These are phyloP conservation scores for Pseudolycoriella hygida DNA, from an alignment of 2,888 invertebrate species.

Conservation along the genomic window DNA sequence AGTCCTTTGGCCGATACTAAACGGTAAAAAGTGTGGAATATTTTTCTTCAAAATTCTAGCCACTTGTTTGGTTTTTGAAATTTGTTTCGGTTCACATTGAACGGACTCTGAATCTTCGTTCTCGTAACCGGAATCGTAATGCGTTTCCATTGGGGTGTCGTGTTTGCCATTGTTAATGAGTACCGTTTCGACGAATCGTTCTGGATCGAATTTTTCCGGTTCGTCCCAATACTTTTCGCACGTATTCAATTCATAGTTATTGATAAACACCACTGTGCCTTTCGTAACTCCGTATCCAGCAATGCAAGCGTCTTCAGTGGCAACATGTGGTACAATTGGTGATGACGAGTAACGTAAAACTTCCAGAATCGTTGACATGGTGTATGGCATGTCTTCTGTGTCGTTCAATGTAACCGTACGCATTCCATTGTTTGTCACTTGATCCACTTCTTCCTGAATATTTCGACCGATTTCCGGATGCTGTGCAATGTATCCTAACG, in stretches of 20 bases:
- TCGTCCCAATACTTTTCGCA: conserved; percentile 55
- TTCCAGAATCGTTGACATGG: conserved; percentile 66
- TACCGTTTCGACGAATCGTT: conserved; percentile 45
- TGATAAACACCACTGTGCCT: conserved; percentile 67
- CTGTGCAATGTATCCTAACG: conserved; percentile 47
- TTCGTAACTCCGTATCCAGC: conserved; percentile 53
- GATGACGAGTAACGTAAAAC: conserved; percentile 64
- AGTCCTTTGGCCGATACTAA: conserved; percentile 72
- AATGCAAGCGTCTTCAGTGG: conserved; percentile 55
- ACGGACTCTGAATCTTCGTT: conserved; percentile 23
- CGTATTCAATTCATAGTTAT: conserved; percentile 64
- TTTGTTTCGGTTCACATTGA: not conserved
- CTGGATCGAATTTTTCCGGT: conserved; percentile 54
- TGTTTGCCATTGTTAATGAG: not conserved
- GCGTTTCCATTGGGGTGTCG: not conserved
- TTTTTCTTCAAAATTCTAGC: conserved; percentile 33
- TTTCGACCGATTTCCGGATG: conserved; percentile 44
- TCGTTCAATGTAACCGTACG: conserved; percentile 46
- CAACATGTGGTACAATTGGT: conserved; percentile 80
- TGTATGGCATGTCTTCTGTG: conserved; percentile 51
- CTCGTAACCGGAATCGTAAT: conserved; percentile 38
- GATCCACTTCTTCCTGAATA: conserved; percentile 52
- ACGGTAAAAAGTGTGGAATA: conserved; percentile 61
- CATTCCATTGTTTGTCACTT: conserved; percentile 32
- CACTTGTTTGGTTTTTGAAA: conserved; percentile 14